phyloP scores from a whole-genome alignment of 2,113 vertebrate genomes.

The Psephotus haematonotus region DNA sequence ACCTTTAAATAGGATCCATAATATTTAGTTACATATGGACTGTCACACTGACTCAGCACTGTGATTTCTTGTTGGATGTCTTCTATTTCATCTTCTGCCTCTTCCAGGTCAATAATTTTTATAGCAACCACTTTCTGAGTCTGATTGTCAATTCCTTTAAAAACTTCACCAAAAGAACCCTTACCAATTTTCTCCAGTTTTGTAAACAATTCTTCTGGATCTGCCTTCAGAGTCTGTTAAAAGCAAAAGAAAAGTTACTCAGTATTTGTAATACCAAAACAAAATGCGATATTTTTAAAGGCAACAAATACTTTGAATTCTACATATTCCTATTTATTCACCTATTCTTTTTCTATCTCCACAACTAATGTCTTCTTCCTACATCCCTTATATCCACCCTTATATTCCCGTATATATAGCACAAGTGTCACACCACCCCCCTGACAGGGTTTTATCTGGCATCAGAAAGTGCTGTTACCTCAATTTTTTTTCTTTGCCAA shows the following conservation, averaged over 20 bases:
- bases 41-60: constrained; percentile 98
- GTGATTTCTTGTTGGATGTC: constrained; percentile 99
- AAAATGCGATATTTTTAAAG: neutral
- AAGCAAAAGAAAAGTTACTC: neutral
- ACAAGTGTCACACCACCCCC: neutral
- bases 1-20: constrained; percentile 98
- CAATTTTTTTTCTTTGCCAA: neutral
- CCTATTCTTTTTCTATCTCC: neutral
- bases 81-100: constrained; percentile 98
- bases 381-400: neutral
- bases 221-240: constrained; percentile 86
- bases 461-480: neutral
- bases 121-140: constrained; percentile 98
- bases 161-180: constrained; percentile 97
- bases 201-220: constrained; percentile 95
- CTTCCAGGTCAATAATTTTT: constrained; percentile 98
- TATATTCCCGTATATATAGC: neutral
- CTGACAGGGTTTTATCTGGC: neutral
- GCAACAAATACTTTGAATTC: neutral
- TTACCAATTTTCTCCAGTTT: constrained; percentile 97
- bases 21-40: constrained; percentile 97
- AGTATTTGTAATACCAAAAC: neutral
- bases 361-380: neutral
- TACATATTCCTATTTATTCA: neutral
- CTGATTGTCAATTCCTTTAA: constrained; percentile 97